Base-by-base conservation (phyloP, 2,797 vertebrate genomes). In the Apogon hyalosoma region DNA sequence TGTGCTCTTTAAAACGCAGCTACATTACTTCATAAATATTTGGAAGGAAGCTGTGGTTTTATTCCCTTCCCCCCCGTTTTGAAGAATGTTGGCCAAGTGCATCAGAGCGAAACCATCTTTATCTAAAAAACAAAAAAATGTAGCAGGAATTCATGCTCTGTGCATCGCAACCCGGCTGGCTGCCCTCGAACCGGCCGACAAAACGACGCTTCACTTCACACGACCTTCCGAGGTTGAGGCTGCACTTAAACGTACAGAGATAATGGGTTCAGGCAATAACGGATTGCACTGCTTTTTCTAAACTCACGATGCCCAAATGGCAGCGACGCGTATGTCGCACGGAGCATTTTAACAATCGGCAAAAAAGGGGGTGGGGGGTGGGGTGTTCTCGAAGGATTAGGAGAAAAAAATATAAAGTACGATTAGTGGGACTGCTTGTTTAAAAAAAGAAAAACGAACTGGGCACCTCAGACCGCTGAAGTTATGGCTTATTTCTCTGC, bases 211-310 rank as follows among this genome's bases (percentile, higher is more conserved):
- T 89, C 77, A 67, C 69, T 76, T 12, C 53, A 66, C 61, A 38
- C 53, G 84, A 88, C 84, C 87, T 68, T 71, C 90, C 91, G 92
- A 91, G 91, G 92, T 92, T 87, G 92, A 36, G 87, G 91, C 94
- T 94, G 95, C 93, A 93, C 90, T 93, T 90, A 88, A 59, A 85
- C 2, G 72, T 87, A 81, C 81, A 71, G 57, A 84, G 68, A 69
- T 43, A 69, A 64, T 60, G 85, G 76, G 60, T 85, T 85, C 81
- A 68, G 87, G 86, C 79, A 85, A 84, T 87, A 80, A 88, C 60
- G 76, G 73, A 86, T 73, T 64, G 85, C 87, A 74, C 87, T 79
- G 80, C 76, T 78, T 79, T 83, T 78, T 77, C 42, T 77, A 65
- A 63, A 38, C 79, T 61, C 51, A 21, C 58, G 56, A 80, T 63